These are phyloP conservation scores for Tinea trinotella DNA, from an alignment of 2,888 invertebrate genomes.

Conservation along the genomic window DNA sequence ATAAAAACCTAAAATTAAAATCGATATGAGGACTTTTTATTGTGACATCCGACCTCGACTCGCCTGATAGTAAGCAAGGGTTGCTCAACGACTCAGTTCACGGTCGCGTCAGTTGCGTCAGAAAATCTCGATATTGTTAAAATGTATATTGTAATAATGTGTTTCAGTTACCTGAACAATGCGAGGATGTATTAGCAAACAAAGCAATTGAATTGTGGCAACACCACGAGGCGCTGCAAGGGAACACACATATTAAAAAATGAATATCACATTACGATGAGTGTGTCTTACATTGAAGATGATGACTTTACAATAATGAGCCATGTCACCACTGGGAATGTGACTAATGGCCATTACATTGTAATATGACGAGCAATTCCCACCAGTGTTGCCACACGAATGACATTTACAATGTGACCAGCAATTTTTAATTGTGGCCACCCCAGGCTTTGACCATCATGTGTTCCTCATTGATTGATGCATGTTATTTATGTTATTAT, in stretches of 20 bases:
- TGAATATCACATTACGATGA: constrained; percentile 72
- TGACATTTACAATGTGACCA: neutral
- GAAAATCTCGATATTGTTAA: neutral
- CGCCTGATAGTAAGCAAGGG: too few species aligned
- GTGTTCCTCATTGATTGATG: neutral
- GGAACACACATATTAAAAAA: constrained; percentile 59
- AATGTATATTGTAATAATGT: neutral
- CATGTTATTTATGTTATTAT: neutral
- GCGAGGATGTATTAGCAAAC: constrained; percentile 85
- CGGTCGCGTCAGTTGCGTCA: neutral
- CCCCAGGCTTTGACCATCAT: neutral
- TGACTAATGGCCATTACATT: too few species aligned
- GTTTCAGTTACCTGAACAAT: constrained; percentile 81
- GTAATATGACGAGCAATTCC: too few species aligned
- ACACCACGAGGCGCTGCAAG: constrained; percentile 78
- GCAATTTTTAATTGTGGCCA: neutral
- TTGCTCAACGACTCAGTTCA: neutral
- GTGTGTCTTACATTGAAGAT: constrained; percentile 22
- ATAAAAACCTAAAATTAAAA: too few species aligned
- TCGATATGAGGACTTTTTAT: too few species aligned
- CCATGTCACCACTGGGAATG: too few species aligned
- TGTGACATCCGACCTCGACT: too few species aligned
- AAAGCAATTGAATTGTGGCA: constrained; percentile 91
- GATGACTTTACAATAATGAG: neutral
- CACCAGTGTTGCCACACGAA: too few species aligned